Conservation (phyloP, 2,113 vertebrate genomes). For the Amazona guildingii region DNA sequence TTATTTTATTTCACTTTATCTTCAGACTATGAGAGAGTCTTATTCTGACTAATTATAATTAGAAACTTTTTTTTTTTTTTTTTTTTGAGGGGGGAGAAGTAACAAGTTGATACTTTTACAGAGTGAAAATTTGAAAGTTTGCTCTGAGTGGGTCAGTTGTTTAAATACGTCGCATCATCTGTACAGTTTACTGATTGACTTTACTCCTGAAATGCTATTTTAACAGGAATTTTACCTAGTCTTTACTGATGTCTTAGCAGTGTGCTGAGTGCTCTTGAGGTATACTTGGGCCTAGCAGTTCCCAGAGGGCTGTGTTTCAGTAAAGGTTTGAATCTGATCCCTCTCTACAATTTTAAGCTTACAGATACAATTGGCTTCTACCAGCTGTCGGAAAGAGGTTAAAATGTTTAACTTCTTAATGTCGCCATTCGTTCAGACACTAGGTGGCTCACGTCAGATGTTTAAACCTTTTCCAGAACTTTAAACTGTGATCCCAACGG, state of each 20-base stretch:
- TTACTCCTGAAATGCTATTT: not conserved
- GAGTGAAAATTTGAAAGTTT: not conserved
- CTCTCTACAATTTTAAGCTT: not conserved
- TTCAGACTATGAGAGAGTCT: not conserved
- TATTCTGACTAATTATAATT: not conserved
- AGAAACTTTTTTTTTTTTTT: not conserved
- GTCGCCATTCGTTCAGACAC: slow-evolving; percentile 2
- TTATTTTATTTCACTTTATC: not conserved
- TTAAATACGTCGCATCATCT: not conserved
- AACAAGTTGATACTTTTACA: not conserved
- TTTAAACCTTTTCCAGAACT: not conserved
- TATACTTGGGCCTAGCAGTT: not conserved
- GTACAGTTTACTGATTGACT: not conserved
- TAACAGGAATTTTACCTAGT: not conserved
- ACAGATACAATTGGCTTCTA: not conserved
- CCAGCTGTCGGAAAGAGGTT: not conserved
- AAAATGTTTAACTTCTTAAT: not conserved
- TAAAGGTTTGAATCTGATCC: not conserved
- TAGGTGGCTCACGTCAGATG: slow-evolving; percentile 60
- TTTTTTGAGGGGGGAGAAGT: not conserved
- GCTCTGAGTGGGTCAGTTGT: not conserved
- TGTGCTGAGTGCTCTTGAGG: not conserved
- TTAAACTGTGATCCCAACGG: not conserved
- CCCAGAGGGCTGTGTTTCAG: not conserved
- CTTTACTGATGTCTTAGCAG: not conserved